phyloP scores from a whole-genome alignment of 2,888 invertebrate species.

The Ypsolopha sequella region DNA sequence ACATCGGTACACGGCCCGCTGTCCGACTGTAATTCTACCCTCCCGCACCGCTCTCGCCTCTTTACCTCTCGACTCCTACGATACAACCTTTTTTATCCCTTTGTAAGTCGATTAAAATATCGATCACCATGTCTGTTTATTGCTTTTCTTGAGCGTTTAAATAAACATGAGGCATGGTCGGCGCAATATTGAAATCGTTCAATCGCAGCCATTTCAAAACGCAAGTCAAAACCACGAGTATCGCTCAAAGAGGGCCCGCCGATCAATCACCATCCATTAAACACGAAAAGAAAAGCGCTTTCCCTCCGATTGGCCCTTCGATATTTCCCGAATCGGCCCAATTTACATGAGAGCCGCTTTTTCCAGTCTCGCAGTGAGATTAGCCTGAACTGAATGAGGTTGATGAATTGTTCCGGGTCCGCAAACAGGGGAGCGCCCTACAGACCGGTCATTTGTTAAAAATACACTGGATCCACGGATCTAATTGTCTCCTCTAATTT shows the following conservation, averaged over 20 bases:
- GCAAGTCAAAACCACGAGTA: slow-evolving; percentile 64
- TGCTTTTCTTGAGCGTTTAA: neutral
- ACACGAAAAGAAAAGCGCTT: slow-evolving; percentile 69
- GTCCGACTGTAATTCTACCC: slow-evolving; percentile 67
- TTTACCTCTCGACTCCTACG: neutral
- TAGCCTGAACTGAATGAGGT: slow-evolving; percentile 67
- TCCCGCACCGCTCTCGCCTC: slow-evolving; percentile 22
- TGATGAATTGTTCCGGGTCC: slow-evolving; percentile 65
- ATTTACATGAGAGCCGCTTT: slow-evolving; percentile 72
- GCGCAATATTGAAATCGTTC: neutral
- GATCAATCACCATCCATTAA: slow-evolving; percentile 72
- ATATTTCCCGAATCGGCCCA: slow-evolving; percentile 49
- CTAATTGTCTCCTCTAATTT: slow-evolving; percentile 71
- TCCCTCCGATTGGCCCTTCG: slow-evolving; percentile 61
- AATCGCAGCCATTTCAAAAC: slow-evolving; percentile 17
- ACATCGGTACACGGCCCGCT: slow-evolving; percentile 66
- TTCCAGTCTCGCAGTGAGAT: slow-evolving; percentile 63
- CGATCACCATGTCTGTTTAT: neutral
- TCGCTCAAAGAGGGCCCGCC: slow-evolving; percentile 49
- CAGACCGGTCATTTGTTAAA: slow-evolving; percentile 68
- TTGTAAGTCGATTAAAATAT: neutral
- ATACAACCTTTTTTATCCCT: neutral
- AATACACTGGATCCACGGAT: slow-evolving; percentile 69
- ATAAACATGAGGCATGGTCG: neutral
- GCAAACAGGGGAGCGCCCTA: slow-evolving; percentile 25